phyloP scores from a whole-genome alignment of 2,888 invertebrate genomes.

The Phrixothrix hirtus region DNA sequence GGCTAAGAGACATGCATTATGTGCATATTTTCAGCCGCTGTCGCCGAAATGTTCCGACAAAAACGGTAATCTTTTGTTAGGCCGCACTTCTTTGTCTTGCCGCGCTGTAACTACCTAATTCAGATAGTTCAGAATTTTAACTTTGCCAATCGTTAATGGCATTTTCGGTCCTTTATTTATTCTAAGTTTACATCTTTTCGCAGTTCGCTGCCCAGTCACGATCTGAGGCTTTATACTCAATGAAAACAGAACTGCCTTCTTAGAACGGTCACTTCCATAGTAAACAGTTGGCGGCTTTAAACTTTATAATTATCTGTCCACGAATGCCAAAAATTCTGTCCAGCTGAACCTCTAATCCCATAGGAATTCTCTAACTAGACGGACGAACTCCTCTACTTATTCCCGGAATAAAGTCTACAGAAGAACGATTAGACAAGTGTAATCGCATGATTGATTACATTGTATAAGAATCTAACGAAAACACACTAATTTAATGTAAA shows the following conservation, averaged over 20 bases:
- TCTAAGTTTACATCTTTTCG: slow-evolving; percentile 25
- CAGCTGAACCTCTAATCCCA: too few relatives aligned
- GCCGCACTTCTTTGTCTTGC: slow-evolving; percentile 51
- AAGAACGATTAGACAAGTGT: too few relatives aligned
- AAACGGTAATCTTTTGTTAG: slow-evolving; percentile 48
- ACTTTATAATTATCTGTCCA: too few relatives aligned
- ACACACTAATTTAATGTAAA: too few relatives aligned
- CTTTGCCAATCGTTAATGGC: slow-evolving; percentile 48
- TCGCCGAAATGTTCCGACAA: slow-evolving; percentile 48
- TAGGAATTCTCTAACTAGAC: too few relatives aligned
- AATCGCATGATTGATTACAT: too few relatives aligned
- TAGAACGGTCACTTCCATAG: too few relatives aligned
- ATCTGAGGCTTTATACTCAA: slow-evolving; percentile 11
- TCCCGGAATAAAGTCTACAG: too few relatives aligned
- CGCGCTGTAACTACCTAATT: slow-evolving; percentile 50
- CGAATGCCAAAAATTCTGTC: too few relatives aligned
- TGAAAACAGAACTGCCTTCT: slow-evolving; percentile 7
- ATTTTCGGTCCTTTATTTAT: slow-evolving; percentile 28
- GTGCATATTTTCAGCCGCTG: slow-evolving; percentile 48
- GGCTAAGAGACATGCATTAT: slow-evolving; percentile 46
- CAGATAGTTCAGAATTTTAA: slow-evolving; percentile 48
- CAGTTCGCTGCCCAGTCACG: slow-evolving; percentile 29
- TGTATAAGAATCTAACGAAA: too few relatives aligned
- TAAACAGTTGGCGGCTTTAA: background rate
- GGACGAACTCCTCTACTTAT: too few relatives aligned